Percentiles rank a stretch among this genome's conserved stretches.
phyloP scores from a whole-genome alignment of 2,888 invertebrate genomes.

The Tillus elongatus region DNA sequence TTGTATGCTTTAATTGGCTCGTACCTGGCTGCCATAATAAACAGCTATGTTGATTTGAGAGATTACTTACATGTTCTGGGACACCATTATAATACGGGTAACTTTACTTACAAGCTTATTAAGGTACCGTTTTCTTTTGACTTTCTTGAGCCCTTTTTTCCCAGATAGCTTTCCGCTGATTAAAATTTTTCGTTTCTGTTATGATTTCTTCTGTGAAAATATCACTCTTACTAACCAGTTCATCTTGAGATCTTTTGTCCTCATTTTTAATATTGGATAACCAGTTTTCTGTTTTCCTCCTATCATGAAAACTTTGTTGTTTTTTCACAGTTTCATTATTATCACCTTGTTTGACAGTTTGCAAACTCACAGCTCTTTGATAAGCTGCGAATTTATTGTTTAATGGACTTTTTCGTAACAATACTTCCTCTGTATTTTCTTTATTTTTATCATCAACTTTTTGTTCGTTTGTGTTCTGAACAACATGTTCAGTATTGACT shows the following conservation, averaged over 20 bases:
- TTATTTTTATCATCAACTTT: neutral
- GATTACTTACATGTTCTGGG: too few species aligned
- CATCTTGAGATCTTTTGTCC: slow-evolving; percentile 20
- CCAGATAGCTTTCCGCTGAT: slow-evolving; percentile 69
- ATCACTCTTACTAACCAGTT: slow-evolving; percentile 17
- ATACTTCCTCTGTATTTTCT: slow-evolving; percentile 29
- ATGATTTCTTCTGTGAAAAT: slow-evolving; percentile 24
- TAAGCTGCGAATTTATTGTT: slow-evolving; percentile 30
- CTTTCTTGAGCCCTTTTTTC: slow-evolving; percentile 67
- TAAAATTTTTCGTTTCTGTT: slow-evolving; percentile 60
- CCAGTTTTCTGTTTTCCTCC: slow-evolving; percentile 37
- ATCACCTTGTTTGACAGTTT: slow-evolving; percentile 26
- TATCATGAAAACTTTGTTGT: slow-evolving; percentile 31
- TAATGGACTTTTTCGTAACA: slow-evolving; percentile 30
- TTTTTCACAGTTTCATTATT: slow-evolving; percentile 30
- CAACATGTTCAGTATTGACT: neutral
- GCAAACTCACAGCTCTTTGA: slow-evolving; percentile 33
- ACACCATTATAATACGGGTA: too few species aligned
- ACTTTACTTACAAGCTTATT: slow-evolving; percentile 17
- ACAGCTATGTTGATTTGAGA: too few species aligned
- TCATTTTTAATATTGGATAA: slow-evolving; percentile 29
- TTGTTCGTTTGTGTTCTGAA: too few species aligned
- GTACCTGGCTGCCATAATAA: too few species aligned
- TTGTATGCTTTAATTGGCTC: too few species aligned
- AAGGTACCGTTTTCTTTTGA: slow-evolving; percentile 46